Conservation (phyloP, 1,140 invertebrate genomes). For the Copidosoma floridanum region DNA sequence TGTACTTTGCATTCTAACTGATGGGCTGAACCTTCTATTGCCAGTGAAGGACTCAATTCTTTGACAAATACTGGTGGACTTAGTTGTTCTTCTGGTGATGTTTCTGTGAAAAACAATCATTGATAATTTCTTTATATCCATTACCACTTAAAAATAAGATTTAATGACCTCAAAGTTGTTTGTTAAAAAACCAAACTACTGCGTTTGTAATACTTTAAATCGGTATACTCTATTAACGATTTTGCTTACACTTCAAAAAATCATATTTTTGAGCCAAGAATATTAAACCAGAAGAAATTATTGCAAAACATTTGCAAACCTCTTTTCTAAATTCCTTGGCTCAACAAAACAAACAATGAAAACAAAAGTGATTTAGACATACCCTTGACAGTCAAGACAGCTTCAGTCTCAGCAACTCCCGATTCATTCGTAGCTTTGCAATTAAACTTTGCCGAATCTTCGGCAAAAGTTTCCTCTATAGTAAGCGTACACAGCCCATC, state of each 20-base stretch:
- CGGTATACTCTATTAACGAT: too few relatives aligned
- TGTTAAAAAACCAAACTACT: too few relatives aligned
- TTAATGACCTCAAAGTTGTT: too few relatives aligned
- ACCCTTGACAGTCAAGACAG: conserved; percentile 75
- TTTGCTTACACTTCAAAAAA: too few relatives aligned
- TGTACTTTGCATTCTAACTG: conserved; percentile 71
- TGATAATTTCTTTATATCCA: too few relatives aligned
- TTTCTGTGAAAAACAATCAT: too few relatives aligned
- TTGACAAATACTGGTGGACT: conserved; percentile 65
- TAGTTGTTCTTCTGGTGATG: conserved; percentile 65
- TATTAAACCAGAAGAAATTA: too few relatives aligned
- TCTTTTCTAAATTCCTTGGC: neutral
- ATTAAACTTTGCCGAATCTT: conserved; percentile 78
- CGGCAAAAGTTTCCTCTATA: conserved; percentile 78
- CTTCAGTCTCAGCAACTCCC: conserved; percentile 72
- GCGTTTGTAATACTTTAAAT: too few relatives aligned
- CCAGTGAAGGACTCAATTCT: conserved; percentile 62
- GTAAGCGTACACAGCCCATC: conserved; percentile 64
- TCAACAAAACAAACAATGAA: neutral
- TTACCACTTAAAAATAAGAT: too few relatives aligned
- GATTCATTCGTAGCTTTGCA: conserved; percentile 69
- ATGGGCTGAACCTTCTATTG: conserved; percentile 66
- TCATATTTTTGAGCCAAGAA: too few relatives aligned
- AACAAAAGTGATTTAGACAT: conserved; percentile 20
- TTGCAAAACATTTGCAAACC: too few relatives aligned